Conservation (phyloP, 1,140 invertebrate species). For the Gyrodactylus bullatarudis region DNA sequence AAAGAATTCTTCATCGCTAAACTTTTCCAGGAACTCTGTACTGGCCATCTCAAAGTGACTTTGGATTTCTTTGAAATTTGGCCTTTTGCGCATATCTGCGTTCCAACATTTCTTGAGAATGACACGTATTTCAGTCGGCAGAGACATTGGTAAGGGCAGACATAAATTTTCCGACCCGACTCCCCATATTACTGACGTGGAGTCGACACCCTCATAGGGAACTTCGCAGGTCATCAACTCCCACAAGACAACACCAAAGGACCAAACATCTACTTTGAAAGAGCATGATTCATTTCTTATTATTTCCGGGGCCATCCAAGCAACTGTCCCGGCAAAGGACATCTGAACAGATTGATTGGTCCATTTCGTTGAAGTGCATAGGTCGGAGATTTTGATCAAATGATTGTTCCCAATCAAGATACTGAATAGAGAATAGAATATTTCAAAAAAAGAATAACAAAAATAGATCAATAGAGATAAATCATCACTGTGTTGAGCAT, state of each 20-base stretch:
- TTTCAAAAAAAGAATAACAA: background rate
- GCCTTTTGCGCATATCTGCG: background rate
- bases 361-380: background rate
- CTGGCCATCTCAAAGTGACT: background rate
- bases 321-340: constrained; percentile 69
- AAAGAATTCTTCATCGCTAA: background rate
- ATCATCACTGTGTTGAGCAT: too few species aligned
- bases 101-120: constrained; percentile 61
- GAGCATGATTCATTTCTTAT: constrained; percentile 78
- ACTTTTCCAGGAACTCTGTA: background rate
- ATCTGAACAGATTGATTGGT: constrained; percentile 25
- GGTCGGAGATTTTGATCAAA: background rate
- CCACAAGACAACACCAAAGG: constrained; percentile 81
- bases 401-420: background rate
- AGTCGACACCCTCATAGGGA: constrained; percentile 77
- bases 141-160: constrained; percentile 53
- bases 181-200: constrained; percentile 80
- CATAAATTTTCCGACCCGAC: constrained; percentile 63
- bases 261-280: constrained; percentile 87
- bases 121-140: constrained; percentile 37
- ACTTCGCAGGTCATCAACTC: constrained; percentile 72
- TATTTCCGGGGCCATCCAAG: constrained; percentile 96
- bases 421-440: background rate
- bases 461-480: too few species aligned
- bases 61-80: background rate